A percentile compares a stretch with the other conserved stretches of the same genome.
Evolutionary conservation across 30 jellyfish, hydroid and myxozoan genomes (phyloP).

Genomic region (Hydractinia symbiolongicarpus): DNA sequence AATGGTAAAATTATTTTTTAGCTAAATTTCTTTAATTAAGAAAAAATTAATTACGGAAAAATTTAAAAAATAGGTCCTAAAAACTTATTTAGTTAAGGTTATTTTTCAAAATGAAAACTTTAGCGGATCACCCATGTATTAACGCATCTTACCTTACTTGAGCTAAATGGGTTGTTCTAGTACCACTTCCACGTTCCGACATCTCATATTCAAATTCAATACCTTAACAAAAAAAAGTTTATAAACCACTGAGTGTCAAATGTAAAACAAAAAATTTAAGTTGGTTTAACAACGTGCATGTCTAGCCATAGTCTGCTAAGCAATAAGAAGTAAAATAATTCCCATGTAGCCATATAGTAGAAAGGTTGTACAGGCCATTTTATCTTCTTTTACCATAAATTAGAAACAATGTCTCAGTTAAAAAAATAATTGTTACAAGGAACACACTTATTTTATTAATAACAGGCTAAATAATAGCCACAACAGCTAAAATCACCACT

Average conservation of each 20-base stretch:
- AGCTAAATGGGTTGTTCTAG: constrained; percentile 60
- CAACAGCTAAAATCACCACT: too few species aligned
- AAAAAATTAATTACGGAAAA: too few species aligned
- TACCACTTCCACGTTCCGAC: constrained; percentile 82
- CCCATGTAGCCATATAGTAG: background rate
- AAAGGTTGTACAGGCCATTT: constrained; percentile 5
- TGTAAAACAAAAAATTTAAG: background rate
- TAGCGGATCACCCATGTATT: too few species aligned
- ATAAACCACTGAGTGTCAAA: background rate
- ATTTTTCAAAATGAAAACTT: too few species aligned
- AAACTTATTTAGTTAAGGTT: too few species aligned
- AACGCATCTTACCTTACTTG: constrained; percentile 58
- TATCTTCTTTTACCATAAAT: background rate
- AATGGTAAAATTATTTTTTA: too few species aligned
- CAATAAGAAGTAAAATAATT: too few species aligned
- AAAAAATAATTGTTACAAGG: background rate
- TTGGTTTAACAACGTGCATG: background rate
- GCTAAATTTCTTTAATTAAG: too few species aligned
- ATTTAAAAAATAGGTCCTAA: too few species aligned
- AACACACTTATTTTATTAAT: too few species aligned
- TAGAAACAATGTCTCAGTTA: background rate
- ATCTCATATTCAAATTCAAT: constrained; percentile 88
- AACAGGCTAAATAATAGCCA: too few species aligned
- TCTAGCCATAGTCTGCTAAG: background rate
- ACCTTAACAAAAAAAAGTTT: constrained; percentile 36